Conservation (phyloP, 2,888 invertebrate species). For the Lucinisca nassula region DNA sequence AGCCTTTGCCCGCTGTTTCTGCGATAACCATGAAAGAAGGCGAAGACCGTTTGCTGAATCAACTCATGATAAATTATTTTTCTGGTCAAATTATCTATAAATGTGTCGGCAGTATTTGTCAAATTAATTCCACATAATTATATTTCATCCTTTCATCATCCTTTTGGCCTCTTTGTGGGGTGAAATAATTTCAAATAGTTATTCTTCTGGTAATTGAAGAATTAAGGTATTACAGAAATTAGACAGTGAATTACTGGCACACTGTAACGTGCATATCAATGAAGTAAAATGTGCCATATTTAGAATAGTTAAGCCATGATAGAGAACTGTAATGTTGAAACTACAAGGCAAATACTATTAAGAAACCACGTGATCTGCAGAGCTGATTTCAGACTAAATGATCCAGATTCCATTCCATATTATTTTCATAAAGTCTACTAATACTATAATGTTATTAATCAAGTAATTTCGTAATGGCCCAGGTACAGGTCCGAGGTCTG, state of each 20-base stretch:
- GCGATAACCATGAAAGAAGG: not conserved
- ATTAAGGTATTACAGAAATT: constrained; percentile 32
- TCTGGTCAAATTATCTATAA: constrained; percentile 15
- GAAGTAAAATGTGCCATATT: not conserved
- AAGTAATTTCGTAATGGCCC: too few species aligned
- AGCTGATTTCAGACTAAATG: too few species aligned
- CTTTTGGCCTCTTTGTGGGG: constrained; percentile 6
- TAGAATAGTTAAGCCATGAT: not conserved
- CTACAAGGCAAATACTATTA: not conserved
- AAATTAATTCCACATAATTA: constrained; percentile 24
- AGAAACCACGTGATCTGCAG: not conserved
- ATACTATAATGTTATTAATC: too few species aligned
- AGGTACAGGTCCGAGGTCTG: too few species aligned
- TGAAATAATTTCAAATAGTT: constrained; percentile 20
- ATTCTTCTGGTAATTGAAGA: constrained; percentile 16
- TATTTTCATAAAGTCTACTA: too few species aligned
- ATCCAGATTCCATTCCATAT: too few species aligned
- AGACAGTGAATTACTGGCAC: constrained; percentile 19
- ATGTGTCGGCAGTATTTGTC: constrained; percentile 26
- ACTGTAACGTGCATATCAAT: constrained; percentile 3
- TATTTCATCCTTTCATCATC: constrained; percentile 24
- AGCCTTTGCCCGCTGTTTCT: not conserved
- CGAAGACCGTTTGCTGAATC: not conserved
- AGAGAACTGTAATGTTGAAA: not conserved
- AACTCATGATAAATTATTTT: not conserved